Evolutionary conservation across 2,113 vertebrate species (phyloP), one percentile per base, ranked within the genome.

Genomic region (Nothobranchius furzeri): DNA sequence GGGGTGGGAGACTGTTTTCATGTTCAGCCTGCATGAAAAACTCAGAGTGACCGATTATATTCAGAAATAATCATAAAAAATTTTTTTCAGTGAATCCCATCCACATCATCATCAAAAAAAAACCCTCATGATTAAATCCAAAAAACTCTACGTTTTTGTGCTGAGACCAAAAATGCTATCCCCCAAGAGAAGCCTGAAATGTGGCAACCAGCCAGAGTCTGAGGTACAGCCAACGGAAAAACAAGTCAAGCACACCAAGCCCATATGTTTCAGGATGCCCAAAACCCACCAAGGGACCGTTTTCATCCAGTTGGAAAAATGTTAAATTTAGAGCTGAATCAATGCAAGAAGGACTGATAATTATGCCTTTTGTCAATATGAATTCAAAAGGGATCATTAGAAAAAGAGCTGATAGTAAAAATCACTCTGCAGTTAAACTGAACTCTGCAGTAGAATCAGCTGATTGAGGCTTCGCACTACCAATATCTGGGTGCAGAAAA

Each of bases 181-280:
- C 57, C 75, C 60, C 66, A 30, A 69, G 73, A 60, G 49, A 62
- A 40, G 30, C 49, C 63, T 70, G 75, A 67, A 52, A 17, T 20
- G 54, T 71, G 77, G 81, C 62, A 25, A 49, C n/a, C 30, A 7
- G 68, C 84, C 76, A 78, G 49, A 49, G 50, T 65, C 45, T 58
- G 70, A 72, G 68, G 50, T 53, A 78, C 30, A 46, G 58, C 58
- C 55, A 77, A 71, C 47, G 47, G 57, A 79, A 82, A 74, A 58
- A n/a, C 74, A 74, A 86, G 61, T 86, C 57, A 68, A 70, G 79
- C 82, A 78, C 47, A 40, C 61, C 62, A 60, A 37, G 47, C 43
- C 81, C 82, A 84, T 83, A 81, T 88, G 77, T 75, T 60, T 60
- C 60, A 42, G 67, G 61, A 71, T 58, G 62, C 62, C 36, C 55